phyloP scores from a whole-genome alignment of 2,797 vertebrate species.

The Acipenser ruthenus region DNA sequence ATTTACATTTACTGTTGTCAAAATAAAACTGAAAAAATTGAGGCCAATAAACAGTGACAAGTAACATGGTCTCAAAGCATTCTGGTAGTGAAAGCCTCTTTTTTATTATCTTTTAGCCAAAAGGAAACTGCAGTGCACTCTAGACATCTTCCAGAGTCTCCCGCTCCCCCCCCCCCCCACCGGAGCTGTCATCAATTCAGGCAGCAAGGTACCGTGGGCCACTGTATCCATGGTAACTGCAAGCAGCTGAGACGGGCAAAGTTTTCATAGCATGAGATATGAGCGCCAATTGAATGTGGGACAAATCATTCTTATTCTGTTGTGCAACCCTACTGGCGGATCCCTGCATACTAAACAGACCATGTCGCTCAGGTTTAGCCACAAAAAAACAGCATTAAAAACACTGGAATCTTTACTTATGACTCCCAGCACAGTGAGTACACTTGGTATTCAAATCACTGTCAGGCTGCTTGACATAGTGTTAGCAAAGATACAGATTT shows the following conservation, averaged over 20 bases:
- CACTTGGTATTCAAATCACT: neutral
- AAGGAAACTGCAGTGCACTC: constrained; percentile 24
- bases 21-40: no score
- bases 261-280: constrained; percentile 44
- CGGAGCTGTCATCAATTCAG: constrained; percentile 61
- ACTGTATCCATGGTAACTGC: constrained; percentile 63
- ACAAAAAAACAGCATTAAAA: neutral
- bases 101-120: constrained; percentile 17
- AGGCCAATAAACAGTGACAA: no score
- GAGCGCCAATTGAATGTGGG: constrained; percentile 1
- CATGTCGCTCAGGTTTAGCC: neutral
- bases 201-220: constrained; percentile 63
- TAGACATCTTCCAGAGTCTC: constrained; percentile 25
- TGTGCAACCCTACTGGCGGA: constrained; percentile 16
- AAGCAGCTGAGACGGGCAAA: constrained; percentile 63
- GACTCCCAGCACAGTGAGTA: constrained; percentile 2
- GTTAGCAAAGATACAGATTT: constrained; percentile 2
- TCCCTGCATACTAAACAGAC: no score
- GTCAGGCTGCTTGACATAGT: neutral
- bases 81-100: neutral
- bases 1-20: no score
- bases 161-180: constrained; percentile 26
- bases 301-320: constrained; percentile 2
- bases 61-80: no score
- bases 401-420: neutral